These are phyloP conservation scores for Drosophila nr. medialis DNA, from an alignment of 2,888 invertebrate species.

Conservation along the genomic window DNA sequence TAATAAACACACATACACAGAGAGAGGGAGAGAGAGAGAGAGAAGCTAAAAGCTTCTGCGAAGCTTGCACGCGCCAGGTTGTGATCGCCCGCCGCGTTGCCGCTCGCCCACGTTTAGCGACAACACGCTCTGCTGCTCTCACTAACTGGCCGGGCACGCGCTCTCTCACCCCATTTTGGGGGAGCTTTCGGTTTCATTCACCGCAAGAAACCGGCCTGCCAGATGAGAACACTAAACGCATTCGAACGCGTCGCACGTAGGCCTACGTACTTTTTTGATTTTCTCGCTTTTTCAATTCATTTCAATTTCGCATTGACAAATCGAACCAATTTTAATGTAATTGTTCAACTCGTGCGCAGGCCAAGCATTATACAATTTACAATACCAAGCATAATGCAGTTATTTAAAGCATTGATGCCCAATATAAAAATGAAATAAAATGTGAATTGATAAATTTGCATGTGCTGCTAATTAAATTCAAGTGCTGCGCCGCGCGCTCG, in stretches of 20 bases:
- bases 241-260: constrained; percentile 74
- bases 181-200: constrained; percentile 69
- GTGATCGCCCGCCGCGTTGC: constrained; percentile 53
- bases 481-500: constrained; percentile 69
- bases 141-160: constrained; percentile 8
- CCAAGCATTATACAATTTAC: constrained; percentile 7
- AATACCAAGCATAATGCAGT: constrained; percentile 39
- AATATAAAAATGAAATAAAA: constrained; percentile 40
- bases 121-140: constrained; percentile 14
- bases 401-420: constrained; percentile 51
- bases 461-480: constrained; percentile 77
- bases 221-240: constrained; percentile 76
- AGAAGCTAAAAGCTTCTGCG: constrained; percentile 36
- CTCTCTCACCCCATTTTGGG: constrained; percentile 57
- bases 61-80: constrained; percentile 70
- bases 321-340: constrained; percentile 51
- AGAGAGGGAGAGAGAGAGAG: neutral
- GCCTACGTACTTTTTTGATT: constrained; percentile 51
- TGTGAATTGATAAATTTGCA: constrained; percentile 75
- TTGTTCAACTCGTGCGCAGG: constrained; percentile 55
- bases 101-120: constrained; percentile 12
- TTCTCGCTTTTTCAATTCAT: constrained; percentile 26
- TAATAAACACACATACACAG: constrained; percentile 10
- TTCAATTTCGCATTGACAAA: constrained; percentile 20
- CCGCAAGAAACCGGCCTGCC: constrained; percentile 67